phyloP scores from a whole-genome alignment of 2,113 vertebrate genomes.

The Apteryx mantelli region DNA sequence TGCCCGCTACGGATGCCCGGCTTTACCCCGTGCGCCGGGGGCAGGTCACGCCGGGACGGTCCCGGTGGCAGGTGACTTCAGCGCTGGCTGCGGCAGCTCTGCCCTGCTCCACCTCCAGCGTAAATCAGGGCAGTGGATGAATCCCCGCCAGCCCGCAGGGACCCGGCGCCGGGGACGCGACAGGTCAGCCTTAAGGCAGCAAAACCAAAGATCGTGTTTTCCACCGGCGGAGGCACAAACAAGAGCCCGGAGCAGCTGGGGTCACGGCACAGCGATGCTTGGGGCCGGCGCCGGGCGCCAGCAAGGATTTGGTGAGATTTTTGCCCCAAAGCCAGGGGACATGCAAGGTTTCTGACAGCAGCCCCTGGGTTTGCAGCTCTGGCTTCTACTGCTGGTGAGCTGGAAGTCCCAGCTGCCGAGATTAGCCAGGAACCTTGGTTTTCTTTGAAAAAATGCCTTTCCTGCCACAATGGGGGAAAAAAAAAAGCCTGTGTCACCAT shows the following conservation, averaged over 20 bases:
- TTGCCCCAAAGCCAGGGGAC: neutral
- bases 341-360: neutral
- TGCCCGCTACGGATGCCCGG: no score
- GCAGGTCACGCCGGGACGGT: neutral
- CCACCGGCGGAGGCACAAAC: neutral
- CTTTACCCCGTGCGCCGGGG: neutral
- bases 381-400: no score
- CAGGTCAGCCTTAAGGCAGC: conserved; percentile 41
- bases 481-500: no score
- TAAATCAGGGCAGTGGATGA: neutral
- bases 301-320: neutral
- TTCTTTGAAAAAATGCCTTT: no score
- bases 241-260: neutral
- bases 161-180: neutral
- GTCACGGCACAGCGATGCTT: no score
- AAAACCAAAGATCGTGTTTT: conserved; percentile 45
- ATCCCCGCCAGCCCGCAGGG: neutral
- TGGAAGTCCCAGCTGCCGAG: no score
- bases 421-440: no score
- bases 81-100: neutral
- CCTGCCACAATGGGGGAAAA: no score
- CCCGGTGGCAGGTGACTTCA: neutral
- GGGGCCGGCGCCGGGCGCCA: no score
- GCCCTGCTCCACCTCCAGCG: neutral
- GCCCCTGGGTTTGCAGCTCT: no score